phyloP scores from a whole-genome alignment of 2,888 invertebrate species.

The Rambutsinella grinnellia region DNA sequence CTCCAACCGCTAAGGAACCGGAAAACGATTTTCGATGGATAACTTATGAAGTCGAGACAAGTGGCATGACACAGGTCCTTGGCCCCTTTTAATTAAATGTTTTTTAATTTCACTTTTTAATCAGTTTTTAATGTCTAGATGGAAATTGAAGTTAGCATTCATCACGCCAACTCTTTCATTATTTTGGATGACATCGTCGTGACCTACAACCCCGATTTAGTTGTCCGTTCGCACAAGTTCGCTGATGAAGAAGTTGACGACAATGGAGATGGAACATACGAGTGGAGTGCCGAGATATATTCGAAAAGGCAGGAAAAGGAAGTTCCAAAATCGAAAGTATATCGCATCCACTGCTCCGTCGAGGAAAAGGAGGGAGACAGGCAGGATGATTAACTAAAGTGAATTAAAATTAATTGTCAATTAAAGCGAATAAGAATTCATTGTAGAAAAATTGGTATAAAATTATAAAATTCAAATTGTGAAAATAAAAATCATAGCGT shows the following conservation, averaged over 20 bases:
- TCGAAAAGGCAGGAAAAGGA: neutral
- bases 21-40: neutral
- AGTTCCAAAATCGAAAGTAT: neutral
- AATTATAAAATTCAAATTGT: no score
- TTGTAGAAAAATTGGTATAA: no score
- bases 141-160: neutral
- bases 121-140: slow-evolving; percentile 1
- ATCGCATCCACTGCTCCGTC: neutral
- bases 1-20: neutral
- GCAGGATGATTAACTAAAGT: no score
- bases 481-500: no score
- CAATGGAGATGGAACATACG: neutral
- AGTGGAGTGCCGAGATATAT: neutral
- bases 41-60: neutral
- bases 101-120: neutral
- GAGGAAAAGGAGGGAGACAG: no score
- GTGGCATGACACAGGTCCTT: no score
- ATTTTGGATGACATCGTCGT: slow-evolving; percentile 19
- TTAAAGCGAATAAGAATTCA: no score
- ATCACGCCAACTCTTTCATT: slow-evolving; percentile 6
- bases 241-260: no score
- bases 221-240: neutral
- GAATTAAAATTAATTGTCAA: no score
- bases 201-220: neutral
- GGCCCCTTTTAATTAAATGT: neutral